These are phyloP conservation scores for Onthophagus taurus DNA, from an alignment of 1,140 invertebrate genomes.

Conservation along the genomic window DNA sequence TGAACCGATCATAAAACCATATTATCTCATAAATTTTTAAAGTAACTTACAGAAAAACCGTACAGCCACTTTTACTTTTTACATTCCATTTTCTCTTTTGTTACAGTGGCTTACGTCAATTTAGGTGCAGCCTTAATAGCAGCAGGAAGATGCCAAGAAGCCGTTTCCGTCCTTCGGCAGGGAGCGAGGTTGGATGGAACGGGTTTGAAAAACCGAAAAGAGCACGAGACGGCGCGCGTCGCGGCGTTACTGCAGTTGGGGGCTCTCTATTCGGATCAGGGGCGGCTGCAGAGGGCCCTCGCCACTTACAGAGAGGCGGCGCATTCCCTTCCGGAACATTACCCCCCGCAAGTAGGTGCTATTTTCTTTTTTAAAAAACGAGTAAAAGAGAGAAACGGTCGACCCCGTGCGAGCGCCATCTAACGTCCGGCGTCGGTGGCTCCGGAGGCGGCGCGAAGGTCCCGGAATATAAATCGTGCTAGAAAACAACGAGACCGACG, in stretches of 20 bases:
- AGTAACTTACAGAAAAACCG: no score
- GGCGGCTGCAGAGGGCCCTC: conserved; percentile 74
- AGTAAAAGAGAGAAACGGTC: no score
- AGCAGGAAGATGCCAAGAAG: conserved; percentile 72
- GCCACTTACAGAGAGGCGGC: conserved; percentile 82
- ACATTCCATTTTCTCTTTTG: conserved; percentile 25
- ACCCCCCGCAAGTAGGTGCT: conserved; percentile 65
- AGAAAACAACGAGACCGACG: no score
- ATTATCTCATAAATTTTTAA: no score
- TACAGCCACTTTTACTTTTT: no score
- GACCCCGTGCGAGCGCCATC: no score
- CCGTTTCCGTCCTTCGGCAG: conserved; percentile 68
- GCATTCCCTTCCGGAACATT: conserved; percentile 66
- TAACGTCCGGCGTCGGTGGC: no score
- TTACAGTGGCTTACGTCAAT: conserved; percentile 91
- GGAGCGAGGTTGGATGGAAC: conserved; percentile 77
- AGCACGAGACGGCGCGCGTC: conserved; percentile 82
- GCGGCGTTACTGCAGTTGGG: conserved; percentile 88
- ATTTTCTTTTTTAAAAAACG: no score
- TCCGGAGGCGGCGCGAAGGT: no score
- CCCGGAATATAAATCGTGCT: no score
- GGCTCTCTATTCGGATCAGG: conserved; percentile 78
- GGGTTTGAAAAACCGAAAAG: conserved; percentile 77
- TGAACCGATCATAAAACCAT: no score
- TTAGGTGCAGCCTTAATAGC: conserved; percentile 79